These are phyloP conservation scores for Procavia capensis DNA, from an alignment of 2,113 vertebrate species.

Conservation along the genomic window DNA sequence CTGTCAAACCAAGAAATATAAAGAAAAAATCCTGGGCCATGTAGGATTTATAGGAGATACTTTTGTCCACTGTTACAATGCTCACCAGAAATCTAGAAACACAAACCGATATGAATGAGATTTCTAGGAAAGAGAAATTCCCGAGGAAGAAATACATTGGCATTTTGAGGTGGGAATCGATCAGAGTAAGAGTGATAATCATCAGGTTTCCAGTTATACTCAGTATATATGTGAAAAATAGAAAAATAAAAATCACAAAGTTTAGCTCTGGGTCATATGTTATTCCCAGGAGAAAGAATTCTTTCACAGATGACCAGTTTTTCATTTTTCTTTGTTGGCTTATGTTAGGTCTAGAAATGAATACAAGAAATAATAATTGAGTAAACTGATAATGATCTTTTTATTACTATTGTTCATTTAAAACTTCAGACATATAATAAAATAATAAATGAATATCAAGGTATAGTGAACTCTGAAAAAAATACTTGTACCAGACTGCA, in stretches of 20 bases:
- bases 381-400: not conserved
- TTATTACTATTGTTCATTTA: not conserved
- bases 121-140: conserved; percentile 79
- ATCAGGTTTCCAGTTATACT: conserved; percentile 68
- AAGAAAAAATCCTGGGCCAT: conserved; percentile 67
- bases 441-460: too few relatives aligned
- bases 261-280: conserved; percentile 66
- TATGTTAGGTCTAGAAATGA: not conserved
- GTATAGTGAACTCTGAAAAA: too few relatives aligned
- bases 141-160: conserved; percentile 77
- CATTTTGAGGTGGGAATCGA: conserved; percentile 61
- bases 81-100: conserved; percentile 71
- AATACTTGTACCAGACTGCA: too few relatives aligned
- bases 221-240: conserved; percentile 59
- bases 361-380: not conserved
- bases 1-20: conserved; percentile 62
- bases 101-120: conserved; percentile 69
- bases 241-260: conserved; percentile 68
- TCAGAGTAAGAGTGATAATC: conserved; percentile 67
- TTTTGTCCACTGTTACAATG: conserved; percentile 49
- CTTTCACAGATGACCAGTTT: conserved; percentile 66
- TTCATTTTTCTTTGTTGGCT: conserved; percentile 17
- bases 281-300: conserved; percentile 75
- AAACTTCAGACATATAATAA: not conserved
- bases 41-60: conserved; percentile 66